A percentile compares a stretch with the other conserved stretches of the same genome.
These are phyloP conservation scores for Notodonta ziczac DNA, from an alignment of 2,888 invertebrate genomes.

Conservation along the genomic window DNA sequence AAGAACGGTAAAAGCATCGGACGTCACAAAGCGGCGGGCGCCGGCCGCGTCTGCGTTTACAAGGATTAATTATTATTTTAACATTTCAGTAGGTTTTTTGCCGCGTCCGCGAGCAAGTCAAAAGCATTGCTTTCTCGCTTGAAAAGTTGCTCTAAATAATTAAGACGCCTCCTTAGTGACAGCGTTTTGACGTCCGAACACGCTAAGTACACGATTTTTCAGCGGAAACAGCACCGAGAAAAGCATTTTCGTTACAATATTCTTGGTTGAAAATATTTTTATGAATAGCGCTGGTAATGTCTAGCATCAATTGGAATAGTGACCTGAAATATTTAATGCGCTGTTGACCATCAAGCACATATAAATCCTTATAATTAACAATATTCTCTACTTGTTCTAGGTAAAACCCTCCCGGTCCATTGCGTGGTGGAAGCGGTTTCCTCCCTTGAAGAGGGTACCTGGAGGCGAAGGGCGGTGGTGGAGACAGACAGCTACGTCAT, in stretches of 20 bases:
- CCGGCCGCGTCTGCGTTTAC: constrained; percentile 44
- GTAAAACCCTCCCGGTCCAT: constrained; percentile 94
- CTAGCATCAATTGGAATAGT: too few relatives aligned
- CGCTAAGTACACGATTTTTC: constrained; percentile 65
- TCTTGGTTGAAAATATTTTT: constrained; percentile 24
- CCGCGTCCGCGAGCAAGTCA: constrained; percentile 72
- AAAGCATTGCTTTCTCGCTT: constrained; percentile 79
- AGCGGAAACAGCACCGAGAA: constrained; percentile 29
- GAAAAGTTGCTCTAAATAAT: constrained; percentile 81
- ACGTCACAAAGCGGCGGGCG: constrained; percentile 61
- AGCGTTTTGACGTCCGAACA: constrained; percentile 63
- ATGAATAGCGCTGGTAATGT: not conserved
- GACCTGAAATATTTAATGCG: too few relatives aligned
- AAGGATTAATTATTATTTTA: constrained; percentile 85
- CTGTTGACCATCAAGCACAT: too few relatives aligned
- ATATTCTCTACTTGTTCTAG: constrained; percentile 47
- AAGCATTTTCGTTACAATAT: constrained; percentile 40
- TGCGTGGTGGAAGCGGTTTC: constrained; percentile 96
- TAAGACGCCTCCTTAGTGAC: constrained; percentile 76
- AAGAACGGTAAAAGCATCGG: constrained; percentile 71
- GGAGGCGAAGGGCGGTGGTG: constrained; percentile 88
- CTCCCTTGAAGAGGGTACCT: constrained; percentile 86
- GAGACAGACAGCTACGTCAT: constrained; percentile 98
- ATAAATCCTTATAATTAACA: too few relatives aligned
- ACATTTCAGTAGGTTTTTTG: constrained; percentile 79